Percentiles rank a stretch among this genome's conserved stretches.
Conservation (phyloP, 2,113 vertebrate genomes). For the Halcyon malimbica region DNA sequence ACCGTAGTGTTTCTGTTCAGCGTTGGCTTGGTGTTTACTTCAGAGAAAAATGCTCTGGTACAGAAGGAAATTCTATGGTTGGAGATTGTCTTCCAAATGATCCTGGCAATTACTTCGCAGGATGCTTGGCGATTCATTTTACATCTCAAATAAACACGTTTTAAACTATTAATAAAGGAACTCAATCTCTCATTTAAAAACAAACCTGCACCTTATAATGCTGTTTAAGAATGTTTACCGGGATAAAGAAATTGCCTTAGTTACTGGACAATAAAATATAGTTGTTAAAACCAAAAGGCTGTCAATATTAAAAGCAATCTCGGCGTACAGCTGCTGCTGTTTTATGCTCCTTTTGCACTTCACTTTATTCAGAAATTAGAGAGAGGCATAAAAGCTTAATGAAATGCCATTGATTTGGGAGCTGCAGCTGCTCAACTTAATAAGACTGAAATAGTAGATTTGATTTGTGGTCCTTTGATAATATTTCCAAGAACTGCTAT, state of each 20-base stretch:
- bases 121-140: background rate
- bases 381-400: conserved; percentile 72
- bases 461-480: conserved; percentile 75
- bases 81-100: background rate
- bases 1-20: background rate
- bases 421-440: conserved; percentile 76
- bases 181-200: conserved; percentile 34
- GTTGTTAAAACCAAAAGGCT: conserved; percentile 63
- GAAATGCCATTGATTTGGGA: conserved; percentile 69
- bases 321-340: conserved; percentile 68
- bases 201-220: conserved; percentile 32
- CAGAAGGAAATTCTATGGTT: background rate
- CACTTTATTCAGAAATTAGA: conserved; percentile 68
- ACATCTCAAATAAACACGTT: conserved; percentile 42
- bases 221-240: conserved; percentile 1
- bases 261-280: conserved; percentile 72
- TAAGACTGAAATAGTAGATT: conserved; percentile 74
- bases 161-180: conserved; percentile 55
- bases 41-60: background rate
- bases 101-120: conserved; percentile 1
- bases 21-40: background rate
- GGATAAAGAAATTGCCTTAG: conserved; percentile 45
- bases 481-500: conserved; percentile 52
- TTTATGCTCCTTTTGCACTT: conserved; percentile 71
- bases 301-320: conserved; percentile 66